phyloP scores from a whole-genome alignment of 2,888 invertebrate genomes.

The Biston stratarius region DNA sequence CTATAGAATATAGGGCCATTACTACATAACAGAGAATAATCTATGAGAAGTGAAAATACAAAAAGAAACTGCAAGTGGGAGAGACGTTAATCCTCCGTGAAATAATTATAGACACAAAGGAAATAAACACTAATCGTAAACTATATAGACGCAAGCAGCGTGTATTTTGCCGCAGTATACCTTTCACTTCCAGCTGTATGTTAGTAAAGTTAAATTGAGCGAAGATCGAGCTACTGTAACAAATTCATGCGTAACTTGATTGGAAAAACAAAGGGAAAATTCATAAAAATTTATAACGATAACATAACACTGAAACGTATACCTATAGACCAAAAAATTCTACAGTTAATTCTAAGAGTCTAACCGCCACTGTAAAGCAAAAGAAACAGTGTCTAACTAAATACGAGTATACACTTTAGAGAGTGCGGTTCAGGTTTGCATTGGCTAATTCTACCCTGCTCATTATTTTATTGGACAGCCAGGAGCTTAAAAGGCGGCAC shows the following conservation, averaged over 20 bases:
- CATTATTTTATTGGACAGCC: too few relatives aligned
- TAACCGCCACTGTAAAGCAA: neutral
- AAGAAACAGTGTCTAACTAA: too few relatives aligned
- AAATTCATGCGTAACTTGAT: conserved; percentile 44
- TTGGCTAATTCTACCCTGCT: too few relatives aligned
- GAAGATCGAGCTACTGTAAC: conserved; percentile 43
- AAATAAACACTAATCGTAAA: conserved; percentile 37
- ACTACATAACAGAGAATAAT: neutral
- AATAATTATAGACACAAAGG: conserved; percentile 24
- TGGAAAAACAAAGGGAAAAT: conserved; percentile 26
- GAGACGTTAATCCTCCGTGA: conserved; percentile 26
- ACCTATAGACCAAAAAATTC: neutral
- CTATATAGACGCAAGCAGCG: conserved; percentile 35
- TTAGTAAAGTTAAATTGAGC: conserved; percentile 46
- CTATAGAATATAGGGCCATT: too few relatives aligned
- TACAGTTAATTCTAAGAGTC: neutral
- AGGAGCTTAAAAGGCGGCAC: too few relatives aligned
- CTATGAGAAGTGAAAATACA: conserved; percentile 24
- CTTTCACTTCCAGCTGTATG: conserved; percentile 40
- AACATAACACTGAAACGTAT: neutral
- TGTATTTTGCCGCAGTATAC: conserved; percentile 44
- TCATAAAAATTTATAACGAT: neutral
- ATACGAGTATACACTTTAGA: too few relatives aligned
- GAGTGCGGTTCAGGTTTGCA: too few relatives aligned
- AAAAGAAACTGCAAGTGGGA: conserved; percentile 17